Evolutionary conservation across 2,797 vertebrate genomes (phyloP).

Genomic region (Margarornis squamiger): DNA sequence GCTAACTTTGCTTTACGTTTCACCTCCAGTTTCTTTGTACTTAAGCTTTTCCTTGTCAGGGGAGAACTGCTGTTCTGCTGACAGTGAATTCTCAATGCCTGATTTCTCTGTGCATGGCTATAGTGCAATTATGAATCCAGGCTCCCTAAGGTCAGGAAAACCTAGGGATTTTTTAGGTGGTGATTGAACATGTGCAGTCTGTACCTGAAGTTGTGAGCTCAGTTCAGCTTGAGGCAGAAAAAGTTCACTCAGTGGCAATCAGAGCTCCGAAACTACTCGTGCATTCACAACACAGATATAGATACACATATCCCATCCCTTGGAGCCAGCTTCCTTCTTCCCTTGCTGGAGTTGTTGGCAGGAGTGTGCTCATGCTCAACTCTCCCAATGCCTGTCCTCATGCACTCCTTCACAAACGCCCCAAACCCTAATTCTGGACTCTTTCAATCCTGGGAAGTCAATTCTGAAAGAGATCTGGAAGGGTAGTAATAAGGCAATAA

Average conservation of each 20-base stretch:
- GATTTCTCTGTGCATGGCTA: background rate
- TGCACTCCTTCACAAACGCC: background rate
- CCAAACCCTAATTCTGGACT: background rate
- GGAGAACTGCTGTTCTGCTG: background rate
- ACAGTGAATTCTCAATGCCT: background rate
- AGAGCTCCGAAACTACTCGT: background rate
- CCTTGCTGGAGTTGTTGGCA: background rate
- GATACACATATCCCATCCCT: background rate
- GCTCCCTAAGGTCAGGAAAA: background rate
- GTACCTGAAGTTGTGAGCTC: background rate
- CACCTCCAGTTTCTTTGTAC: background rate
- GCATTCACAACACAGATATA: background rate
- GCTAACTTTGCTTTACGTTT: background rate
- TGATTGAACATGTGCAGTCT: background rate
- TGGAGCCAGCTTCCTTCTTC: background rate
- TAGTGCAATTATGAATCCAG: background rate
- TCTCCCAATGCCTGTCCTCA: background rate
- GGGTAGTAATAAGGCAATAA: background rate
- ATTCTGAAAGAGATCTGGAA: background rate
- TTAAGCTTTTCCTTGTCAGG: background rate
- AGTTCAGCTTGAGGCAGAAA: background rate
- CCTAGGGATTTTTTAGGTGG: background rate
- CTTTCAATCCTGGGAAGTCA: background rate
- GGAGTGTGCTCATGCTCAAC: background rate
- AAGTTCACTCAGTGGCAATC: background rate